Percentiles rank a stretch among this genome's conserved stretches.
phyloP scores from a whole-genome alignment of 2,113 vertebrate genomes.

The Hucho hucho region DNA sequence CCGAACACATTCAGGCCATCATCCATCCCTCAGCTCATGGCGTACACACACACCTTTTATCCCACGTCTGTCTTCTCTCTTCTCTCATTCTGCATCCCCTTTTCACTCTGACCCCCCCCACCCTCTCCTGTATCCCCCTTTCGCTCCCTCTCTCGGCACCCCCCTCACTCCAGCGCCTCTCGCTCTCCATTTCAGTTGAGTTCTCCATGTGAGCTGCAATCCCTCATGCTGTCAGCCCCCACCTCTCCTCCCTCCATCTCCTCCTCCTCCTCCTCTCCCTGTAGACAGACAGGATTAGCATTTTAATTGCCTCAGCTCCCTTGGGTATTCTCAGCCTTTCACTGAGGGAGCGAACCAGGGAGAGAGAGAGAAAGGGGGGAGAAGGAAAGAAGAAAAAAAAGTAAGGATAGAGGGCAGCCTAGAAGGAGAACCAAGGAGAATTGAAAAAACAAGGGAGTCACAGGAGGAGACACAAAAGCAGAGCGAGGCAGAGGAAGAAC shows the following conservation, averaged over 20 bases:
- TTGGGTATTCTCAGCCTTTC: constrained; percentile 83
- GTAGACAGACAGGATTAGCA: constrained; percentile 86
- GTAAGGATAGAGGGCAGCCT: constrained; percentile 49
- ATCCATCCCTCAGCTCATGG: constrained; percentile 72
- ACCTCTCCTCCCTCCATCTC: constrained; percentile 56
- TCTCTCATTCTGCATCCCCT: constrained; percentile 71
- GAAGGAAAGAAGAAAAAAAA: constrained; percentile 56
- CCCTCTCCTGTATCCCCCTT: constrained; percentile 38
- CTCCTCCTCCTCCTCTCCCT: constrained; percentile 73
- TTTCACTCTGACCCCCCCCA: constrained; percentile 52
- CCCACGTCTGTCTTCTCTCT: constrained; percentile 68
- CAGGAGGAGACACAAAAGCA: constrained; percentile 60
- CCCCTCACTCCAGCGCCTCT: constrained; percentile 64
- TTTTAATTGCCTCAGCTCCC: constrained; percentile 87
- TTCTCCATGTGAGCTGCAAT: constrained; percentile 83
- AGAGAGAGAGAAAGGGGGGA: constrained; percentile 41
- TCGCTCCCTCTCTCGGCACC: constrained; percentile 51
- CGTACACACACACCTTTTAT: constrained; percentile 69
- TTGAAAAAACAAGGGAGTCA: constrained; percentile 68
- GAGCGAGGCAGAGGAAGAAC: constrained; percentile 39
- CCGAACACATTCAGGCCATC: constrained; percentile 75
- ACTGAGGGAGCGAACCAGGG: constrained; percentile 73
- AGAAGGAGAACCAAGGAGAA: constrained; percentile 73
- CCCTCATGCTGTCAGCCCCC: constrained; percentile 82
- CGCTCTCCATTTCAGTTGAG: constrained; percentile 80